These are phyloP conservation scores for Monopis laevigella DNA, from an alignment of 2,888 invertebrate species.

Conservation along the genomic window DNA sequence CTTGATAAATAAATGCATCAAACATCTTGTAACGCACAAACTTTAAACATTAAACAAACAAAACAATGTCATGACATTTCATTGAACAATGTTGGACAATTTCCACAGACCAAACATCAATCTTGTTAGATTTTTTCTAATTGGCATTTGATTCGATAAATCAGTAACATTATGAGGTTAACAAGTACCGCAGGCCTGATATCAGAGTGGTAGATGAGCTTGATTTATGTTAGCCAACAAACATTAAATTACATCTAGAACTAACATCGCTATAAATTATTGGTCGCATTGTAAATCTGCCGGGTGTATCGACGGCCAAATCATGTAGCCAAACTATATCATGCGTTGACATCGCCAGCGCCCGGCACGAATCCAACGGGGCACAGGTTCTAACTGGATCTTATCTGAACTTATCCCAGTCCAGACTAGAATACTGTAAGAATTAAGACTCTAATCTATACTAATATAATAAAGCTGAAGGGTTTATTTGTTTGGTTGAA, in stretches of 20 bases:
- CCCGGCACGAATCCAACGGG: slow-evolving; percentile 20
- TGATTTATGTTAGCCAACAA: slow-evolving; percentile 59
- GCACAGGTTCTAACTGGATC: slow-evolving; percentile 1
- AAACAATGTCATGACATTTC: too few species aligned
- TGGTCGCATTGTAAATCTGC: slow-evolving; percentile 60
- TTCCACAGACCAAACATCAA: too few species aligned
- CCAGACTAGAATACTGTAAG: too few species aligned
- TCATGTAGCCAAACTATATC: slow-evolving; percentile 50
- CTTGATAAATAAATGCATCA: too few species aligned
- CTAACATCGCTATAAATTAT: slow-evolving; percentile 62
- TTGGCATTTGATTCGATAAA: slow-evolving; percentile 32
- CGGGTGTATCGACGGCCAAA: slow-evolving; percentile 55
- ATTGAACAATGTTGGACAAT: too few species aligned
- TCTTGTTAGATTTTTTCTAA: too few species aligned
- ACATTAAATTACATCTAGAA: slow-evolving; percentile 66
- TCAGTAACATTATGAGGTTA: slow-evolving; percentile 39
- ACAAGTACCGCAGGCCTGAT: slow-evolving; percentile 40
- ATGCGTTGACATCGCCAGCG: slow-evolving; percentile 36
- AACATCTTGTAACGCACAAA: too few species aligned
- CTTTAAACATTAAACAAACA: too few species aligned
- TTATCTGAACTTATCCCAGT: too few species aligned
- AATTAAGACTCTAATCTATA: too few species aligned
- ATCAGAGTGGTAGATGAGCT: slow-evolving; percentile 48
- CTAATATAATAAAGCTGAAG: too few species aligned
- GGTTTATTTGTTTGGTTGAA: too few species aligned